These are phyloP conservation scores for Remorina albescens DNA, from an alignment of 2,797 vertebrate species.

Conservation along the genomic window DNA sequence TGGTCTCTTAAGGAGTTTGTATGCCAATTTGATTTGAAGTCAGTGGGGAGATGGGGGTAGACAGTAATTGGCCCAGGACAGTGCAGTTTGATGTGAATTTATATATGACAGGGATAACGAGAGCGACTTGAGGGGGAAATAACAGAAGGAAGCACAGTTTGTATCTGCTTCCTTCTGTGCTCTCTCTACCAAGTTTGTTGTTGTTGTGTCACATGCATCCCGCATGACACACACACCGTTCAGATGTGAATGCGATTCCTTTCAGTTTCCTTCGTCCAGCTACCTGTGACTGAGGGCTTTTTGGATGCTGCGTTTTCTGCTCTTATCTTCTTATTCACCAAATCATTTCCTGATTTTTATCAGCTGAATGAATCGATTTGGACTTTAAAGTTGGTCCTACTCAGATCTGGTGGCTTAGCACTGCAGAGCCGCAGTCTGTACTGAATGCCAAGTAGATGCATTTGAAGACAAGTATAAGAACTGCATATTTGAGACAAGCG, in stretches of 20 bases:
- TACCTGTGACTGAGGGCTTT: background rate
- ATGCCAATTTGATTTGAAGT: background rate
- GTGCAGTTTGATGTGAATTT: background rate
- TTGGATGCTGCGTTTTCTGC: background rate
- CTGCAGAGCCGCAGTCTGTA: constrained; percentile 4
- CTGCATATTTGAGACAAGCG: constrained; percentile 20
- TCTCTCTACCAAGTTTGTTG: constrained; percentile 1
- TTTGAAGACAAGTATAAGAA: constrained; percentile 8
- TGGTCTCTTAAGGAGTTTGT: background rate
- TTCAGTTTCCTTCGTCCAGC: background rate
- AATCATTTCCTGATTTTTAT: constrained; percentile 29
- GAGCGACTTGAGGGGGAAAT: background rate
- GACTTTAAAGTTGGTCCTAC: constrained; percentile 25
- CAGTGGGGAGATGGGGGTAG: background rate
- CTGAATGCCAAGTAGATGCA: constrained; percentile 39
- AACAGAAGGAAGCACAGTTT: background rate
- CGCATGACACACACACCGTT: background rate
- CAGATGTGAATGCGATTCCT: background rate
- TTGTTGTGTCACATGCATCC: constrained; percentile 3
- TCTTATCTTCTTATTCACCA: constrained; percentile 2
- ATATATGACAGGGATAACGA: too few species aligned
- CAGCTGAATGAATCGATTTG: constrained; percentile 18
- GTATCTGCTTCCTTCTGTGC: too few species aligned
- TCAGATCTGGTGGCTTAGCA: constrained; percentile 21
- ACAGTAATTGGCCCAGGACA: background rate